Conservation (phyloP, 1,140 invertebrate species). For the Agrilus planipennis region DNA sequence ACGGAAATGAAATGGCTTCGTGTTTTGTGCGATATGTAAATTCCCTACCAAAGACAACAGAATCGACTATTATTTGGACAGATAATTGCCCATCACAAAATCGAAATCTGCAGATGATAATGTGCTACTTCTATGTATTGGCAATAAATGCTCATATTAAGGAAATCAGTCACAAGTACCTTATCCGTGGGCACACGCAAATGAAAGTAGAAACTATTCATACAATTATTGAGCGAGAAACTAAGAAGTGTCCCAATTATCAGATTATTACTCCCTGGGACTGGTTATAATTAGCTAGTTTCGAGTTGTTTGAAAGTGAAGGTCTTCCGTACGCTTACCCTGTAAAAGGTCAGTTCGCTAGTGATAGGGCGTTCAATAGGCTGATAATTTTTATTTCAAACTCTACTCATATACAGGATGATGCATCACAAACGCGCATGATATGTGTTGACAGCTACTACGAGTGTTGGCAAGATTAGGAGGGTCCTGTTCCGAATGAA, state of each 20-base stretch:
- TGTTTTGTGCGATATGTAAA: conserved; percentile 1
- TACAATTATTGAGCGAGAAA: conserved; percentile 16
- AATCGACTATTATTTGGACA: background rate
- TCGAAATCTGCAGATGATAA: background rate
- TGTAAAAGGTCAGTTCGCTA: too few relatives aligned
- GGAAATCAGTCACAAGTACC: conserved; percentile 5
- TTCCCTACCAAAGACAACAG: background rate
- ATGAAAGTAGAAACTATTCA: conserved; percentile 6
- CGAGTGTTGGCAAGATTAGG: too few relatives aligned
- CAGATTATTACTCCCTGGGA: conserved; percentile 12
- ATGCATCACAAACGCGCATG: too few relatives aligned
- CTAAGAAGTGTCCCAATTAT: conserved; percentile 12
- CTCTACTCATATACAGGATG: too few relatives aligned
- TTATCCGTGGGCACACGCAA: conserved; percentile 2
- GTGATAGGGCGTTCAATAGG: too few relatives aligned
- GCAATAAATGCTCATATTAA: conserved; percentile 1
- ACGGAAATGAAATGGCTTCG: conserved; percentile 6
- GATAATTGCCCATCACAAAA: conserved; percentile 6
- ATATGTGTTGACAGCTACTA: too few relatives aligned
- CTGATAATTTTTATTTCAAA: too few relatives aligned
- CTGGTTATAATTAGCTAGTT: conserved; percentile 3
- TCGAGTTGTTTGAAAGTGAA: too few relatives aligned
- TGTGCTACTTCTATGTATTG: conserved; percentile 1
- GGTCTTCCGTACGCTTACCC: too few relatives aligned
- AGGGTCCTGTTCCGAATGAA: too few relatives aligned